Conservation (phyloP, 2,888 invertebrate genomes). For the Itoplectis maculator region DNA sequence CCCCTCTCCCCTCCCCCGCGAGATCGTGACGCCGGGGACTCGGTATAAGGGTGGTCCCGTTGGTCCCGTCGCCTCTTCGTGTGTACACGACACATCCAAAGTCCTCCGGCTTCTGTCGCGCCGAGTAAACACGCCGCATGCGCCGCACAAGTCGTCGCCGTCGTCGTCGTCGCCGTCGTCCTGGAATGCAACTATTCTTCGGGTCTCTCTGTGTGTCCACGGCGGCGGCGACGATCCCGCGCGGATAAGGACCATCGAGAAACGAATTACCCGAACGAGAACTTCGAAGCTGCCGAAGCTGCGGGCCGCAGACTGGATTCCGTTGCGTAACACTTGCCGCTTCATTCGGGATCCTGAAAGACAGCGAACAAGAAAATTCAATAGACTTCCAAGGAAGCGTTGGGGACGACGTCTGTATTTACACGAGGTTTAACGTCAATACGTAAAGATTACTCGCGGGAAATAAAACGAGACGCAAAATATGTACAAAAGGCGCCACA, state of each 20-base stretch:
- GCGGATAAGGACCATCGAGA: slow-evolving; percentile 59
- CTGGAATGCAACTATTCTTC: slow-evolving; percentile 47
- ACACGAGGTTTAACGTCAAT: not conserved
- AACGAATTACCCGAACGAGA: slow-evolving; percentile 60
- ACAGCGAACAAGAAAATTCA: not conserved
- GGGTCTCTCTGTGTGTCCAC: slow-evolving; percentile 7
- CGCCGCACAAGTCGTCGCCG: slow-evolving; percentile 4
- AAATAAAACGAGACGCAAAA: too few relatives aligned
- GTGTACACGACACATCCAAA: slow-evolving; percentile 14
- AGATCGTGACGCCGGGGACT: not conserved
- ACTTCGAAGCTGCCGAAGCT: slow-evolving; percentile 54
- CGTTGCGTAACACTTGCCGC: not conserved
- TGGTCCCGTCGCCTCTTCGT: slow-evolving; percentile 10
- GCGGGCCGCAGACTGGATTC: slow-evolving; percentile 22
- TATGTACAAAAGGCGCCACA: not conserved
- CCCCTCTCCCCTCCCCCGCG: slow-evolving; percentile 5
- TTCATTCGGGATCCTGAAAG: not conserved
- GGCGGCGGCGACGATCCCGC: slow-evolving; percentile 46
- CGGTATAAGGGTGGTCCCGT: not conserved
- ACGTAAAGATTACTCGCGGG: not conserved
- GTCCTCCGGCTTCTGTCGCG: slow-evolving; percentile 22
- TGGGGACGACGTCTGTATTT: not conserved
- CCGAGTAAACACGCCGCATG: slow-evolving; percentile 49
- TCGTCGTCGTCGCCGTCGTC: slow-evolving; percentile 5
- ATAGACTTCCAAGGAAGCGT: not conserved